These are phyloP conservation scores for Gambusia yucatana DNA, from an alignment of 2,797 vertebrate genomes.

Conservation along the genomic window DNA sequence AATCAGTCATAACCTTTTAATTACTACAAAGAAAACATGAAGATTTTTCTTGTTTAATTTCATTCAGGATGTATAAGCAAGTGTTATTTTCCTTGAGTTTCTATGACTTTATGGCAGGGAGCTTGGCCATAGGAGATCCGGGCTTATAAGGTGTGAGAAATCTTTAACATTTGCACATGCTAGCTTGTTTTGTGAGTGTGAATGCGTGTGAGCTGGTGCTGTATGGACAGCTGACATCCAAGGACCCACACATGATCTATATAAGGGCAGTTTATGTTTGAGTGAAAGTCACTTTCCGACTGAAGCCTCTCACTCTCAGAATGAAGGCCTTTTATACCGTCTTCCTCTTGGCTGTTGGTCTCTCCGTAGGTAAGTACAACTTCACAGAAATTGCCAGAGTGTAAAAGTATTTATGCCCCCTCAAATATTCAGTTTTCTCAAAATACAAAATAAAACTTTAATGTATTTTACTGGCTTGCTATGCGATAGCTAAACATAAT, in stretches of 20 bases:
- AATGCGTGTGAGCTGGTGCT: constrained; percentile 18
- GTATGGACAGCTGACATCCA: constrained; percentile 59
- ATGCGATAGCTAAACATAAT: background rate
- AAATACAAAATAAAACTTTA: background rate
- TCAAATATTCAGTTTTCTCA: background rate
- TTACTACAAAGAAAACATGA: background rate
- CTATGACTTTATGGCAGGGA: background rate
- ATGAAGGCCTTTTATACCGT: constrained; percentile 64
- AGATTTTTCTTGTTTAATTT: background rate
- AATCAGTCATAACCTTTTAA: background rate
- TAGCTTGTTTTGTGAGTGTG: constrained; percentile 3
- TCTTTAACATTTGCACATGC: constrained; percentile 6
- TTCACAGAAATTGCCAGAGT: background rate
- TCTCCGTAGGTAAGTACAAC: constrained; percentile 68
- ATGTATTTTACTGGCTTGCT: background rate
- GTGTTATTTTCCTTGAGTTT: background rate
- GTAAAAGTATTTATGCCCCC: background rate
- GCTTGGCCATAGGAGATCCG: background rate
- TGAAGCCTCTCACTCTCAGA: constrained; percentile 5
- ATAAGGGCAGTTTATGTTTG: constrained; percentile 23
- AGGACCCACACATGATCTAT: constrained; percentile 39
- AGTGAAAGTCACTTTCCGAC: background rate
- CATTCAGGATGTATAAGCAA: background rate
- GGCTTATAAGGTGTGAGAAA: constrained; percentile 30
- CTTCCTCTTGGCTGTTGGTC: constrained; percentile 59